Conservation (phyloP, 2,797 vertebrate species). For the Xenops minutus region DNA sequence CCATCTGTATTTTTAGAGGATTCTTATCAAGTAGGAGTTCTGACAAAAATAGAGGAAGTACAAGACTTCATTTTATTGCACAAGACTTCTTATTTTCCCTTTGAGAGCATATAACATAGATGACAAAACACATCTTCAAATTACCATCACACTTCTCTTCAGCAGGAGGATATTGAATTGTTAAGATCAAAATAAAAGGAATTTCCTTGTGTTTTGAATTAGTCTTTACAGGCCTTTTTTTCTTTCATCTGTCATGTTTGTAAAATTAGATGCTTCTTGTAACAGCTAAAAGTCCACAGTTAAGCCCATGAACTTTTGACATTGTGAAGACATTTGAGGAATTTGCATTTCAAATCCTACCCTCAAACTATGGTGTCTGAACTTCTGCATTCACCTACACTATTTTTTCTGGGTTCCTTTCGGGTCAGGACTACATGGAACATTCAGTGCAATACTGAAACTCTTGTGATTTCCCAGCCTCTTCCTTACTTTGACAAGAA, state of each 20-base stretch:
- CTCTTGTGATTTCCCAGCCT: neutral
- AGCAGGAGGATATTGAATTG: fast-evolving
- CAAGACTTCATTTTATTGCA: neutral
- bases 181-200: neutral
- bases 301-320: neutral
- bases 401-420: neutral
- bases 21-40: neutral
- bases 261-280: neutral
- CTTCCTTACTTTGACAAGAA: neutral
- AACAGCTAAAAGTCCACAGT: neutral
- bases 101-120: neutral
- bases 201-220: neutral
- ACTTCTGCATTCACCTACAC: neutral
- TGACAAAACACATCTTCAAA: neutral
- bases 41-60: neutral
- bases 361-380: neutral
- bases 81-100: fast-evolving
- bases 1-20: neutral
- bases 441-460: neutral
- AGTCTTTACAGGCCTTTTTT: neutral
- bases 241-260: neutral
- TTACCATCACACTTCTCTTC: neutral
- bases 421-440: neutral
- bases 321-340: neutral
- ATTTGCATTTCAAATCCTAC: neutral